phyloP scores from a whole-genome alignment of 2,888 invertebrate species.

The Dinocampus coccinellae region DNA sequence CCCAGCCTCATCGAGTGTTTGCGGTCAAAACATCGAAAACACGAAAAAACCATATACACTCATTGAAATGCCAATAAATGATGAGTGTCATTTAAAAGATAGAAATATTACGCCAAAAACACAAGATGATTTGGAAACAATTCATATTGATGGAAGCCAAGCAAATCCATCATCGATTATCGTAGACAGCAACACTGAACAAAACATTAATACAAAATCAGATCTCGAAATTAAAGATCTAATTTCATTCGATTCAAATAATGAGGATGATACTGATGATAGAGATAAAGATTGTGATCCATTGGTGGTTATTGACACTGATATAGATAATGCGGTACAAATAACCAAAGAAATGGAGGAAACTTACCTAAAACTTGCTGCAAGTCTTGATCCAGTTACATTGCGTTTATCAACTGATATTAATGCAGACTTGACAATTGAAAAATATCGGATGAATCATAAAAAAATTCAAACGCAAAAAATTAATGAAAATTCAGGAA shows the following conservation, averaged over 20 bases:
- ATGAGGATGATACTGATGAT: slow-evolving; percentile 51
- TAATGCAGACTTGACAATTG: slow-evolving; percentile 61
- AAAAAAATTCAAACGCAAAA: slow-evolving; percentile 57
- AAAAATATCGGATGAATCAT: slow-evolving; percentile 64
- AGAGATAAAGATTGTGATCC: slow-evolving; percentile 23
- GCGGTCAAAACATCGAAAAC: neutral
- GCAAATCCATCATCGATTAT: neutral
- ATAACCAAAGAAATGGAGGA: slow-evolving; percentile 67
- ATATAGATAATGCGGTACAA: slow-evolving; percentile 59
- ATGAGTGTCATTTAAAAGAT: neutral
- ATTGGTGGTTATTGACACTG: neutral
- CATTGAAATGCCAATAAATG: slow-evolving; percentile 17
- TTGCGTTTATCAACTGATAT: slow-evolving; percentile 50
- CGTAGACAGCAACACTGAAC: too few species aligned
- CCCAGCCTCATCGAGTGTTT: neutral
- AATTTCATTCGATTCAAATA: slow-evolving; percentile 60
- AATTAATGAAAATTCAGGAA: slow-evolving; percentile 44
- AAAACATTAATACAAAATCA: neutral
- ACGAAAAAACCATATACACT: neutral
- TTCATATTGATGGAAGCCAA: neutral
- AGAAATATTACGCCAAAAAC: neutral
- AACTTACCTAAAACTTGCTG: slow-evolving; percentile 64
- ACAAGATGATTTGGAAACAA: neutral
- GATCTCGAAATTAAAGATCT: slow-evolving; percentile 51
- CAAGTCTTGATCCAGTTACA: slow-evolving; percentile 61